Base-by-base conservation (phyloP, 2,797 vertebrate genomes). In the Phylloscopus collybita region DNA sequence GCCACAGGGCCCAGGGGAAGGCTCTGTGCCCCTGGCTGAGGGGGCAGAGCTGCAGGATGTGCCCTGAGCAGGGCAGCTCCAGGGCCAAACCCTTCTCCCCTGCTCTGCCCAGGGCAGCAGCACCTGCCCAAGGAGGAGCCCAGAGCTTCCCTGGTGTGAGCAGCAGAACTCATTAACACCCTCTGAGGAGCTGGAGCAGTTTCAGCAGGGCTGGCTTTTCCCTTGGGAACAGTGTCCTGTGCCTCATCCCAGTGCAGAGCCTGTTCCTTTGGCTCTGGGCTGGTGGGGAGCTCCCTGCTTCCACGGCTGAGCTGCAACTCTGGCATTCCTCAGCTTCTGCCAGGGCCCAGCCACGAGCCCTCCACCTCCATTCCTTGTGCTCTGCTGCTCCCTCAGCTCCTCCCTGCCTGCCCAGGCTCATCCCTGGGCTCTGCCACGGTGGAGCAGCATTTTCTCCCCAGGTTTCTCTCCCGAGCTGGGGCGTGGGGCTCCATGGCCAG, bases 141-240 rank as follows among this genome's bases (percentile, higher is more conserved):
- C 38, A 72, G 70, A 49, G 32, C 45, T 79, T 49, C 84, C 29
- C 60, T 49, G 29, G 86, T 83, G 53, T 57, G 65, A 86, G 78
- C 71, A 86, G 57, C 57, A 82, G 44, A 72, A 53, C 40, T 29
- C 65, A n/a, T 88, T 49, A 44, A 36, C 57, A 40, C 30, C 69
- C 32, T 9, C 34, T n/a, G 26, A 71, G 84, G 49, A 82, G 86
- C 44, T 40, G 59, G 71, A 86, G 40, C 40, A 60, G 81, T 82
- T 87, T 42, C 61, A 70, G 9, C 56, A 85, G 36, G 26, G 36
- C 14, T 51, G 61, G 2, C 42, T 80, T 94, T 93, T 91, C 94
- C 87, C 94, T 93, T 96, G 91, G 93, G 94, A 96, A 94, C 57
- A 32, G 44, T 83, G 72, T 93, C 61, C 85, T 92, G 54, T n/a